Conservation (phyloP, 53 echinoderm and acorn worm species). For the Pentamera pediparva region DNA sequence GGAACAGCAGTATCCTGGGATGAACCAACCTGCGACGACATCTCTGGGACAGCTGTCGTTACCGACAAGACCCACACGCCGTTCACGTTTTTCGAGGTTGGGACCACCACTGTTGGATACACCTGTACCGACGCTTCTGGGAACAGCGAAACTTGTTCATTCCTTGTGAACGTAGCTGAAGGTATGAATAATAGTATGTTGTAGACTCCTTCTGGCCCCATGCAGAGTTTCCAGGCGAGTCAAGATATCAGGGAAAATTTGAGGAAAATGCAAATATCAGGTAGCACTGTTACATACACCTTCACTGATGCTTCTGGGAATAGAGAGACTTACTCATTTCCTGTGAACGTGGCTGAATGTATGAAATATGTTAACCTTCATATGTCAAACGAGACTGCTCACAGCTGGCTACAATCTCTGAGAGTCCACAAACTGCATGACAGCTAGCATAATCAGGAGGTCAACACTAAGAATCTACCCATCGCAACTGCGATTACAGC, state of each 20-base stretch:
- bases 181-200: background rate
- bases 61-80: slow-evolving; percentile 35
- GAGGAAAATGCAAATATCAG: no score
- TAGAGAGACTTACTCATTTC: background rate
- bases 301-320: background rate
- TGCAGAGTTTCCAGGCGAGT: no score
- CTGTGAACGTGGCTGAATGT: background rate
- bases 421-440: no score
- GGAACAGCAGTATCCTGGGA: slow-evolving; percentile 20
- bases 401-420: no score
- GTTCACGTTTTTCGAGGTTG: slow-evolving; percentile 55
- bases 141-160: slow-evolving; percentile 14
- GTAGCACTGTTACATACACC: background rate
- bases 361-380: no score
- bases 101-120: slow-evolving; percentile 45
- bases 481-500: no score
- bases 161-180: slow-evolving; percentile 5
- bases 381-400: no score
- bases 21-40: slow-evolving; percentile 31
- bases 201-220: no score
- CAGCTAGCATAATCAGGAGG: no score
- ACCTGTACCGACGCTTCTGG: slow-evolving; percentile 39
- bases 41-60: slow-evolving; percentile 35
- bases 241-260: no score
- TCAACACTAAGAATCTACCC: no score